Evolutionary conservation across 1,140 invertebrate species (phyloP), one percentile per base, ranked within the genome.

Genomic region (Camponotus vicinus): DNA sequence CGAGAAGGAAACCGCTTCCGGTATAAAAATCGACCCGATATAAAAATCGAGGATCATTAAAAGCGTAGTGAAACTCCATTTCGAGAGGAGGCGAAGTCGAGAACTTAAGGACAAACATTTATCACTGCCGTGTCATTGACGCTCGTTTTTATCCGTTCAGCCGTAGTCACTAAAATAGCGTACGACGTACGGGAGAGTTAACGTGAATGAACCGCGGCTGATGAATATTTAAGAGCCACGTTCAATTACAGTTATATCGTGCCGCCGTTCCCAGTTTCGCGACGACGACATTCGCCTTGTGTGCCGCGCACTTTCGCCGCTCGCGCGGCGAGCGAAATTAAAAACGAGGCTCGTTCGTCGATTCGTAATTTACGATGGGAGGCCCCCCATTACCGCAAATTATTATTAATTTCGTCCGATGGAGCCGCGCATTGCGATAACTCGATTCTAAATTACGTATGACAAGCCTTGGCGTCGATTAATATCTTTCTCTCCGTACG

Each of bases 191-290:
- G 64, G 55, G 69, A 83, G 55, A 83, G 55, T 83, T 75, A 83
- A 61, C 69, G 84, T 85, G 84, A 85, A 85, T 85, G 84, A 82
- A 85, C 40, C 64, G 34, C 52, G 49, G 63, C 27, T 34, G 77
- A 85, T 85, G 76, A 85, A 85, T 85, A 85, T 85, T 85, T 80
- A 83, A 83, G 42, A 83, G 69, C 52, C 55, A 52, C 49, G 69
- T 83, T 75, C 79, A 83, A 83, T 83, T 83, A 83, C 79, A 83
- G 69, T 73, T 83, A 83, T 75, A 83, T 73, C 69, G 63, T 57
- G 64, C 34, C 55, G 79, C 37, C 63, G 34, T 79, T 67, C 11
- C n/a, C 27, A 40, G 67, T 75, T 75, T 49, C 40, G 27, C 79
- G 70, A 71, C 75, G 67, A 59, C 40, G 69, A 78, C 49, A n/a